Evolutionary conservation across 2,888 invertebrate genomes (phyloP), one percentile per base, ranked within the genome.

Genomic region (Lochmaea capreae): DNA sequence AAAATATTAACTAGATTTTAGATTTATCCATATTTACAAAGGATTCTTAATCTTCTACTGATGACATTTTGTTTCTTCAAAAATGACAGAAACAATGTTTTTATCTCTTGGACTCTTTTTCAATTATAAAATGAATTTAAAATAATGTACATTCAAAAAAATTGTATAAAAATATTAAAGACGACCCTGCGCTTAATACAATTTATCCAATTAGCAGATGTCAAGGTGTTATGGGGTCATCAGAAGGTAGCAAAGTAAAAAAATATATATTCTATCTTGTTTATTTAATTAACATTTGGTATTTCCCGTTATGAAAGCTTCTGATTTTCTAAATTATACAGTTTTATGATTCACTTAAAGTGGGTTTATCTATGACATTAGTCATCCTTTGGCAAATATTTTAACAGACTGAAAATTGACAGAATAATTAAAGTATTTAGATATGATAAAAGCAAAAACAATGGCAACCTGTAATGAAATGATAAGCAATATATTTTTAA

Each of bases 171-270:
- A 46, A 46, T 46, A 14, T 46, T 46, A 14, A 46, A 46, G 46
- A 14, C 46, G 12, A n/a, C 57, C 16, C n/a, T 57, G 10, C 16
- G 10, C 16, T 16, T 1, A 16, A 57, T 14, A 1, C 3, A 54
- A 54, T 54, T 54, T 54, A 54, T 16, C 14, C 18, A 18, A 57
- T 57, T 57, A 57, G 16, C 11, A 16, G 57, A 16, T 57, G 57
- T 57, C 57, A 57, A 57, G 57, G 16, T 16, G 18, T 57, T 57
- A 57, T 16, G 14, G 18, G 57, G 57, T 57, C 57, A 57, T 16
- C 57, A 10, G 57, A 57, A 16, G 16, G 16, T 57, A 57, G 14
- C 57, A 18, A 57, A 16, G 57, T 57, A 57, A 18, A 57, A n/a
- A 57, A 57, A 16, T 14, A 57, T 12, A 46, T 18, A 14, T 10